Conservation (phyloP, 2,888 invertebrate species). For the Blera fallax region DNA sequence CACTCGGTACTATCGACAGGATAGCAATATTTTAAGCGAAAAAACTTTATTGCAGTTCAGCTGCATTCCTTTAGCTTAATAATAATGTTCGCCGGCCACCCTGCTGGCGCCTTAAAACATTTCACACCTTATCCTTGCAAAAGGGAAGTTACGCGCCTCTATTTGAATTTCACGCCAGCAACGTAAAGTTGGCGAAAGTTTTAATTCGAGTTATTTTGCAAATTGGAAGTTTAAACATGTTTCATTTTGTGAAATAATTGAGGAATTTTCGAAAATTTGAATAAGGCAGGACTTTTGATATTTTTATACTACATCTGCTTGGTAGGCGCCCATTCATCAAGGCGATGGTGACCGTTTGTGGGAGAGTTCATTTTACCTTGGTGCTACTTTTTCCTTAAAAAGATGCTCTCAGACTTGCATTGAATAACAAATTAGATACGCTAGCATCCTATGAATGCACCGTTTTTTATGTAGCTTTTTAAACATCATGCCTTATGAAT, state of each 20-base stretch:
- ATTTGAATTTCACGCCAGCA: conserved; percentile 28
- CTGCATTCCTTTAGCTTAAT: conserved; percentile 4
- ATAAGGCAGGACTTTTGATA: neutral
- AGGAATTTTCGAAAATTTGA: neutral
- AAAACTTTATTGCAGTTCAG: conserved; percentile 45
- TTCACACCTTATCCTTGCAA: conserved; percentile 11
- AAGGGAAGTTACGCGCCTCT: neutral
- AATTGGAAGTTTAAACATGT: neutral
- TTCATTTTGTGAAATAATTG: neutral
- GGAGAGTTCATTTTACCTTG: too few relatives aligned
- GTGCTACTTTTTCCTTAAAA: too few relatives aligned
- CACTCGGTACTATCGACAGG: conserved; percentile 49
- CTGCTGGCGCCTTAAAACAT: conserved; percentile 9
- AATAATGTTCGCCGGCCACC: conserved; percentile 11
- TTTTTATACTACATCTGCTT: too few relatives aligned
- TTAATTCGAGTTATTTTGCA: neutral
- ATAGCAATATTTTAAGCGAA: conserved; percentile 36
- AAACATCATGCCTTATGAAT: too few relatives aligned
- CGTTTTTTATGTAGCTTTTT: too few relatives aligned
- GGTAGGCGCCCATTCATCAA: too few relatives aligned
- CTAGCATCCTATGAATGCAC: too few relatives aligned
- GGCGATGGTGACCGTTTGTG: too few relatives aligned
- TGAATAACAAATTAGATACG: too few relatives aligned
- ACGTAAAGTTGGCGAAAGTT: neutral
- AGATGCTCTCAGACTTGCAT: too few relatives aligned